A percentile compares a stretch with the other conserved stretches of the same genome.
Conservation (phyloP, 2,888 invertebrate genomes). For the Caenorhabditis becei region DNA sequence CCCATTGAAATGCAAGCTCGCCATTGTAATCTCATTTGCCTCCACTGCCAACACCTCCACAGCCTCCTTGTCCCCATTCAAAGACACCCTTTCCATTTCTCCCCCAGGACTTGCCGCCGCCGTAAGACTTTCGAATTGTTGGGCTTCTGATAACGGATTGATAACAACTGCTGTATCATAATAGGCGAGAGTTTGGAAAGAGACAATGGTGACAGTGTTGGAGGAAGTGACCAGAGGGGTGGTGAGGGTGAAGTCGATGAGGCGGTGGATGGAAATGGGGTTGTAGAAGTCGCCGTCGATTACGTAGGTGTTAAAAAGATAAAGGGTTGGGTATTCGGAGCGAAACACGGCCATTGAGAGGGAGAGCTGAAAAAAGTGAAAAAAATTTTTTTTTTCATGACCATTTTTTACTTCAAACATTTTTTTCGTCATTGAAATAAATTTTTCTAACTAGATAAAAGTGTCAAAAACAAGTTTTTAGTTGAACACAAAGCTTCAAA, state of each 20-base stretch:
- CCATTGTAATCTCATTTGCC: constrained; percentile 6
- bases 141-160: constrained; percentile 21
- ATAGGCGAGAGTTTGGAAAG: constrained; percentile 8
- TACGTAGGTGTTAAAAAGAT: constrained; percentile 3
- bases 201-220: background rate
- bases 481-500: no score
- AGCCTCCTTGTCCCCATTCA: background rate
- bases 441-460: no score
- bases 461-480: no score
- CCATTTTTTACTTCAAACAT: no score
- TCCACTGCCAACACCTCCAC: constrained; percentile 14
- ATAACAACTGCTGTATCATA: constrained; percentile 21
- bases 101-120: constrained; percentile 17
- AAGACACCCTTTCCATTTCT: background rate
- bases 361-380: constrained; percentile 10
- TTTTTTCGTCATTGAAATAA: no score
- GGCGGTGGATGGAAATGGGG: constrained; percentile 1
- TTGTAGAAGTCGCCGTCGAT: constrained; percentile 29
- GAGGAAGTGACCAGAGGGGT: background rate
- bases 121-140: constrained; percentile 4
- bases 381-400: no score
- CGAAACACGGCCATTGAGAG: background rate
- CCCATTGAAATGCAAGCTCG: background rate
- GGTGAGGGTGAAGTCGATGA: background rate
- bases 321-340: background rate